Percentiles rank a stretch among this genome's conserved stretches.
These are phyloP conservation scores for Eupithecia tripunctaria DNA, from an alignment of 2,888 invertebrate genomes.

Conservation along the genomic window DNA sequence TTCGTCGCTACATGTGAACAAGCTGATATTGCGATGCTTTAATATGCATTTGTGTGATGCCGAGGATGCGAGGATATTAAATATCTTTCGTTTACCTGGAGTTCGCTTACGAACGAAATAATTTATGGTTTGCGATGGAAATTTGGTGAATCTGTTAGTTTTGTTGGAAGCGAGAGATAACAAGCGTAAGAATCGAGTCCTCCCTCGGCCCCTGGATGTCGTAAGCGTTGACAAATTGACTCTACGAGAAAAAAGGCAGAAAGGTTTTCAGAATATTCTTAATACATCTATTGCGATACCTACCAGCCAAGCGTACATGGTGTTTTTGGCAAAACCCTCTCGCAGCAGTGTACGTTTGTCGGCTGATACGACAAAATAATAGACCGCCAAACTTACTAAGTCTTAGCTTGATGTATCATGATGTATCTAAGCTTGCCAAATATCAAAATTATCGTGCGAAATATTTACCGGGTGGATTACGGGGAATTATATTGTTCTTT, in stretches of 20 bases:
- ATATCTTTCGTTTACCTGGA: constrained; percentile 16
- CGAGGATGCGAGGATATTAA: constrained; percentile 24
- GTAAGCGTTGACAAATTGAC: no score
- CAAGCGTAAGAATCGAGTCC: no score
- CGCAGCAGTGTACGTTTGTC: no score
- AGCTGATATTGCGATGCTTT: constrained; percentile 25
- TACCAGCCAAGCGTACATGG: no score
- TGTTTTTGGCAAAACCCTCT: no score
- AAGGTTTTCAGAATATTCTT: no score
- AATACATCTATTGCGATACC: no score
- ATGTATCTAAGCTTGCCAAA: background rate
- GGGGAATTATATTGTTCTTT: no score
- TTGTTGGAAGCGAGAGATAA: background rate
- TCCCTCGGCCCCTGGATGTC: no score
- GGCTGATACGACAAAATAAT: background rate
- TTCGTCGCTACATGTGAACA: constrained; percentile 32
- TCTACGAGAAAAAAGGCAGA: no score
- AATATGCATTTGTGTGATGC: constrained; percentile 34
- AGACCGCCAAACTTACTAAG: background rate
- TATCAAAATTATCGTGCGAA: background rate
- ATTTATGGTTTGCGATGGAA: background rate
- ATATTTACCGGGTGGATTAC: background rate
- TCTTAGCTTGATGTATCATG: no score
- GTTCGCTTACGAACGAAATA: background rate
- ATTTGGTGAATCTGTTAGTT: background rate